A percentile compares a stretch with the other conserved stretches of the same genome.
phyloP scores from a whole-genome alignment of 1,140 invertebrate species.

The Musca vetustissima region DNA sequence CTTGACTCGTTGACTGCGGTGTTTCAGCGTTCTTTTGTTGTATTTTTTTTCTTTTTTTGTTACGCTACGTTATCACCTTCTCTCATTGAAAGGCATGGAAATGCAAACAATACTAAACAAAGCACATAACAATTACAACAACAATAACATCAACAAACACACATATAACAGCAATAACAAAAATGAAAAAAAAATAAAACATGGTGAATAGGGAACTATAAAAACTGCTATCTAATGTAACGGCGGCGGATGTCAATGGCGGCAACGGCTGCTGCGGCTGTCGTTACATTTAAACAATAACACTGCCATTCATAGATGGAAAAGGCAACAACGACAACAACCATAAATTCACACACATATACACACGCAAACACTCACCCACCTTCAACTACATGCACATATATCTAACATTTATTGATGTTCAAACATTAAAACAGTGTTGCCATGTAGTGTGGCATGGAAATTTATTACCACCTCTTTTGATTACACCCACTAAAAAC shows the following conservation, averaged over 20 bases:
- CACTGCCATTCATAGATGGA: no score
- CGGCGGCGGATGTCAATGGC: constrained; percentile 22
- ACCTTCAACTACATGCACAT: not conserved
- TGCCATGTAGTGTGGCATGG: no score
- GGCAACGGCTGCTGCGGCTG: not conserved
- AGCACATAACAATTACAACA: constrained; percentile 1
- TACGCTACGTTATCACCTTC: constrained; percentile 12
- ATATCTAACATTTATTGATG: no score
- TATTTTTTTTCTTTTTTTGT: no score
- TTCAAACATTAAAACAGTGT: no score
- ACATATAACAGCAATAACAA: constrained; percentile 3
- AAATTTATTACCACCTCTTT: no score
- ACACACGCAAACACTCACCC: not conserved
- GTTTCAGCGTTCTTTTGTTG: not conserved
- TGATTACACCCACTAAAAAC: no score
- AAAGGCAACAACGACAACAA: no score
- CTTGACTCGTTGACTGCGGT: not conserved
- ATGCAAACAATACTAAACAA: constrained; percentile 9
- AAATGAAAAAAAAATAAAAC: not conserved
- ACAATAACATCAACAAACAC: no score
- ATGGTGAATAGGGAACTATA: not conserved
- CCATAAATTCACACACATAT: constrained; percentile 1
- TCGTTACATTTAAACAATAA: constrained; percentile 20
- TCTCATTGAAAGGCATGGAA: no score
- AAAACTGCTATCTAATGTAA: constrained; percentile 19